phyloP scores from a whole-genome alignment of 2,113 vertebrate genomes.

The Diphyllodes magnificus region DNA sequence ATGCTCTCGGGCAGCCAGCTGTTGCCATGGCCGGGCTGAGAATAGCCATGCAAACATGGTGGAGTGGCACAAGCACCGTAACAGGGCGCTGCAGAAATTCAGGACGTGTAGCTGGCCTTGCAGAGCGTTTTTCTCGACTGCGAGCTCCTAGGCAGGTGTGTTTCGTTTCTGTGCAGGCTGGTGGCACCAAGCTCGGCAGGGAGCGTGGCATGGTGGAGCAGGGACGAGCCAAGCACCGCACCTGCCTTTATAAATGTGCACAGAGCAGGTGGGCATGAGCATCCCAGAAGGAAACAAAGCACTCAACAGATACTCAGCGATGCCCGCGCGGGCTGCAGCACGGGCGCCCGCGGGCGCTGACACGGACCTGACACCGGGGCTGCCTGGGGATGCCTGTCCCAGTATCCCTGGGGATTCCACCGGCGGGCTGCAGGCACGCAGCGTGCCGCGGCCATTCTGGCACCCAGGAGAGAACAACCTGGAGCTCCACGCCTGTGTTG shows the following conservation, averaged over 20 bases:
- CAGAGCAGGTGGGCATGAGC: neutral
- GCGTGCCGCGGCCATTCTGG: rapidly evolving
- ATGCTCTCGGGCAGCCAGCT: neutral
- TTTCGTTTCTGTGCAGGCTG: rapidly evolving
- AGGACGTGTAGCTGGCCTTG: rapidly evolving
- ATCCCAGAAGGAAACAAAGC: neutral
- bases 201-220: rapidly evolving
- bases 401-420: neutral
- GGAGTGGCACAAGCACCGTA: neutral
- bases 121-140: rapidly evolving
- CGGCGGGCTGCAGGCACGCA: neutral
- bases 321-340: rapidly evolving
- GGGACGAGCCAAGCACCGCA: rapidly evolving
- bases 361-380: too few relatives aligned
- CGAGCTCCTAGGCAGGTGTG: rapidly evolving
- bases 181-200: neutral
- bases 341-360: rapidly evolving
- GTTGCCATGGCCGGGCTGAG: neutral
- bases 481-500: neutral
- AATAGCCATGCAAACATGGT: neutral
- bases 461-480: neutral
- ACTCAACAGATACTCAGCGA: rapidly evolving
- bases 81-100: neutral
- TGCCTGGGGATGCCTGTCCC: neutral
- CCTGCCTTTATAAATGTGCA: neutral